phyloP scores from a whole-genome alignment of 2,113 vertebrate species.

The Neoarius graeffei region DNA sequence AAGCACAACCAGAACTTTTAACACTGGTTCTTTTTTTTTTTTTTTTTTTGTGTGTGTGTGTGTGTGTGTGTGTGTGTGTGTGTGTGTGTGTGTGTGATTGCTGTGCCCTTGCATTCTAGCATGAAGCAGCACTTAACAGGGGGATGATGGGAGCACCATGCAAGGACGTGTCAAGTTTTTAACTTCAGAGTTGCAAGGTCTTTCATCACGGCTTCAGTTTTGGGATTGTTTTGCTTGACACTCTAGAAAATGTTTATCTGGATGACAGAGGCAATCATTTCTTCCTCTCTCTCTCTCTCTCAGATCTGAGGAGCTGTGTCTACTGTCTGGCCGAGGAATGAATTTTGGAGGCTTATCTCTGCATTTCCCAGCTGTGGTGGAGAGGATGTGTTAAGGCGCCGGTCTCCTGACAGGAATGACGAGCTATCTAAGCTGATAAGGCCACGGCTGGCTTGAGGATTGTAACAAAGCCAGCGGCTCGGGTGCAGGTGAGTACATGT shows the following conservation, averaged over 20 bases:
- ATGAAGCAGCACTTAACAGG: slow-evolving; percentile 39
- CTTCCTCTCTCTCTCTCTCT: neutral
- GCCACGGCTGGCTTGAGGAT: slow-evolving; percentile 58
- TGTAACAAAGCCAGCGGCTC: slow-evolving; percentile 62
- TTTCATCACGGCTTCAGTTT: slow-evolving; percentile 68
- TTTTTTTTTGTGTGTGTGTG: no score
- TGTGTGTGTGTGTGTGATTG: slow-evolving; percentile 31
- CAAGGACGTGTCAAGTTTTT: slow-evolving; percentile 45
- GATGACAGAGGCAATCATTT: slow-evolving; percentile 40
- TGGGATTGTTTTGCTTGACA: slow-evolving; percentile 63
- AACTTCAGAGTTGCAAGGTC: slow-evolving; percentile 59
- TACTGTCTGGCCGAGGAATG: slow-evolving; percentile 64
- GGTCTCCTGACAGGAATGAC: slow-evolving; percentile 50
- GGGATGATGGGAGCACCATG: slow-evolving; percentile 28
- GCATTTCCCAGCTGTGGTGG: slow-evolving; percentile 48
- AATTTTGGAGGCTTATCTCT: slow-evolving; percentile 60
- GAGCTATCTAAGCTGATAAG: slow-evolving; percentile 65
- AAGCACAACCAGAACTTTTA: slow-evolving; percentile 24
- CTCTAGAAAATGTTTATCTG: slow-evolving; percentile 66
- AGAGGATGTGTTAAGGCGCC: slow-evolving; percentile 58
- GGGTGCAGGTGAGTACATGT: slow-evolving; percentile 65
- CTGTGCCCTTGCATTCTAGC: slow-evolving; percentile 36
- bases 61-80: no score
- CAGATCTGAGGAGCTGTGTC: slow-evolving; percentile 44
- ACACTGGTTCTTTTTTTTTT: slow-evolving; percentile 2